Evolutionary conservation across 2,797 vertebrate genomes (phyloP), one percentile per base, ranked within the genome.

Genomic region (Cichlasoma orientale): DNA sequence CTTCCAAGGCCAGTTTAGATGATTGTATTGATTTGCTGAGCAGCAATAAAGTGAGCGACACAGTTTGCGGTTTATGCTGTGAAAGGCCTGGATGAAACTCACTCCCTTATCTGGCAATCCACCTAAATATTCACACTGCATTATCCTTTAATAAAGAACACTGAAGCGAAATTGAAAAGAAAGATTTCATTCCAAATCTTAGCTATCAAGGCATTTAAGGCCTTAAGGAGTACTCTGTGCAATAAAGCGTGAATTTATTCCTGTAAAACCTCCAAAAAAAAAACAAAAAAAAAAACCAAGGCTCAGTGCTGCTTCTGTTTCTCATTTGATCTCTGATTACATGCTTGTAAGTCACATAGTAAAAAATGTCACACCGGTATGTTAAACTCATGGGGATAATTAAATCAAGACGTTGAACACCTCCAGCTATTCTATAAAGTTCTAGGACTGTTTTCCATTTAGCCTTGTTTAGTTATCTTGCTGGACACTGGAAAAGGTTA

Each of bases 381-480:
- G 75, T 91, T 85, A 74, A 90, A 87, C 87, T 80, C 81, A 56
- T 70, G 82, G 61, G 80, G 76, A 74, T 87, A 87, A 92, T 94
- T 86, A 92, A 92, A 92, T 81, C 54, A 86, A 83, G 77, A 55
- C 90, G 90, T 92, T 92, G 83, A 90, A 79, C 76, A 85, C 82
- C 85, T 91, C 77, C 44, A 79, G 80, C 33, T 61, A 75, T 19
- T 19, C 59, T 12, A 70, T 44, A 56, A 75, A 74, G 25, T 56
- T 68, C 77, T 9, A 11, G 41, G 70, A 82, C 90, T 92, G 92
- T 87, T 94, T 95, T 93, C 66, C 89, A 92, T 94, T 90, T 80
- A 69, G 52, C 78, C 80, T 80, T 92, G 91, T 93, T 92, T 93
- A 81, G 87, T 89, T 90, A 75, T 90, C 76, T 74, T 84, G 82